phyloP scores from a whole-genome alignment of 2,113 vertebrate species.

The Elachura formosa region DNA sequence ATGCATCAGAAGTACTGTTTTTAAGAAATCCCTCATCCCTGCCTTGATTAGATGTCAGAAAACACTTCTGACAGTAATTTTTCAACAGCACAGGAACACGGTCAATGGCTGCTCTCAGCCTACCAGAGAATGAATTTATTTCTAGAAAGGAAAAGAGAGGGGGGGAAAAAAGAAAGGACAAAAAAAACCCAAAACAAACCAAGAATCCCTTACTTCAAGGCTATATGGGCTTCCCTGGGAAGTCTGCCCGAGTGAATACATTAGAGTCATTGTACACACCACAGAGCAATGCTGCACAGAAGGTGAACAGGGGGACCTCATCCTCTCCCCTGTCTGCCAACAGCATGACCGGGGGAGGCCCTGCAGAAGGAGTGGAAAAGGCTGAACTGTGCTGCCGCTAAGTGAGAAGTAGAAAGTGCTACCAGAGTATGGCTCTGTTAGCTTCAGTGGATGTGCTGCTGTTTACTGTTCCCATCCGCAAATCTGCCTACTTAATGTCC shows the following conservation, averaged over 20 bases:
- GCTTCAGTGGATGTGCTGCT: neutral
- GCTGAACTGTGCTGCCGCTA: neutral
- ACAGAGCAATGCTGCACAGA: neutral
- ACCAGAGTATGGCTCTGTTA: neutral
- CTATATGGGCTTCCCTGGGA: neutral
- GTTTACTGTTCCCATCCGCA: neutral
- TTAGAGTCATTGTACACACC: neutral
- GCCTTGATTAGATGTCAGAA: conserved; percentile 40
- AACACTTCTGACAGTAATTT: conserved; percentile 24
- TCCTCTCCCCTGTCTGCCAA: neutral
- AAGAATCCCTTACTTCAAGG: neutral
- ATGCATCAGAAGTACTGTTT: conserved; percentile 6
- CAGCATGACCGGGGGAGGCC: fast-evolving
- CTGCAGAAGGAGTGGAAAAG: neutral
- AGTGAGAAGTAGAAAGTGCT: neutral
- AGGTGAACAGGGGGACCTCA: neutral
- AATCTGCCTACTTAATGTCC: neutral
- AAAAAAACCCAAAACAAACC: neutral
- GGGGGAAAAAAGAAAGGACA: fast-evolving
- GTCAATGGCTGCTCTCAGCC: neutral
- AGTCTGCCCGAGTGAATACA: neutral
- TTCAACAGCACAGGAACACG: neutral
- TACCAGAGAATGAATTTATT: neutral
- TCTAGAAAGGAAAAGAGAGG: neutral
- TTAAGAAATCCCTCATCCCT: conserved; percentile 40